Evolutionary conservation across 2,888 invertebrate genomes (phyloP), one percentile per base, ranked within the genome.

Genomic region (Zygogramma bicolorata): DNA sequence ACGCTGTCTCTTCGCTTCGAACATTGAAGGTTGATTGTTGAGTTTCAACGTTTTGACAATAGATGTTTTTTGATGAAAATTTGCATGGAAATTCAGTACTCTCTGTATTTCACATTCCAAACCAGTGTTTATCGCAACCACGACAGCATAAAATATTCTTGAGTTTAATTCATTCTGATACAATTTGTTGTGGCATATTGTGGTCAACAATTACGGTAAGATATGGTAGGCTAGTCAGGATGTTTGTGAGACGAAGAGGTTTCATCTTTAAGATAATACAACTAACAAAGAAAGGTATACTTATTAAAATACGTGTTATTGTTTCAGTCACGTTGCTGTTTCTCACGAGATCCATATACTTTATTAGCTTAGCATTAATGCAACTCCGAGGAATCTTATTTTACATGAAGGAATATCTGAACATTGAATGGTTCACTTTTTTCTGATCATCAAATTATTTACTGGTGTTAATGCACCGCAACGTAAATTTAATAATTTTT

Each of bases 271-370:
- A 34, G 53, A 57, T 31, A 59, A 60, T 22, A 61, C 34, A 49
- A 73, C 63, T 73, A 25, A 73, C 79, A 85, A 76, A 79, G 81
- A 78, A 84, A 83, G 79, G 77, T 70, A 81, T 82, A 85, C 85
- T 86, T 86, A 86, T 86, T 86, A 86, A 86, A 87, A 86, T 86
- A 86, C 87, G 85, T 85, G 86, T 86, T 86, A 87, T 86, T 86
- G 86, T 86, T 86, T 85, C 81, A 85, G 87, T 87, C 87, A 87
- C 87, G 87, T 87, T 86, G 85, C 82, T 80, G 85, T 86, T 87
- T 87, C 87, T 87, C 87, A 87, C 87, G 87, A 87, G 84, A 85
- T 82, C 70, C 80, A 83, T 81, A 81, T 83, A 82, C 82, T 84
- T 83, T 84, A 83, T 82, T 82, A 82, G 80, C 75, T 78, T 81